These are phyloP conservation scores for Dusona sp. DNA, from an alignment of 2,888 invertebrate genomes.

Conservation along the genomic window DNA sequence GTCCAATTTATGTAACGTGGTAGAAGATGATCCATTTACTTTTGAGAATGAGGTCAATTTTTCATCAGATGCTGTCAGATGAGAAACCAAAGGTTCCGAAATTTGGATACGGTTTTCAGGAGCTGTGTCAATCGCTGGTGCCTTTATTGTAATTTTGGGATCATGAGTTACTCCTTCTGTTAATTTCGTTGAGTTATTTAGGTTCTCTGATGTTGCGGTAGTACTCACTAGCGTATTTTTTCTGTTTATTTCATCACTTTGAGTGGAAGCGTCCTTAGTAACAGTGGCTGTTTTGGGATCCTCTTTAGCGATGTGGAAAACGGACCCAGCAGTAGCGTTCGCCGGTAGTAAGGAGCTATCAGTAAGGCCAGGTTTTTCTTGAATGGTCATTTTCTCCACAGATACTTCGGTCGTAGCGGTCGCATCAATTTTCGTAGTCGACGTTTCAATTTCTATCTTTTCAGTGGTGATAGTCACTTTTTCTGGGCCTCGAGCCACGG, in stretches of 20 bases:
- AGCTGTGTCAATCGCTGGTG: not conserved
- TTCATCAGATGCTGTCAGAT: not conserved
- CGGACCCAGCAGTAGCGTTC: conserved; percentile 3
- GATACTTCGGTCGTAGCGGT: conserved; percentile 4
- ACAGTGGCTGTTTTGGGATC: conserved; percentile 21
- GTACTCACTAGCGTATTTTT: conserved; percentile 29
- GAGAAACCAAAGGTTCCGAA: conserved; percentile 22
- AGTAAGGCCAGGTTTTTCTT: conserved; percentile 1
- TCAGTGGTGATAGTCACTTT: conserved; percentile 15
- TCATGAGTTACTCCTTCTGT: conserved; percentile 6
- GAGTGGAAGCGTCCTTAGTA: conserved; percentile 10
- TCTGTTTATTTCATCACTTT: conserved; percentile 13
- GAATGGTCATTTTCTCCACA: not conserved
- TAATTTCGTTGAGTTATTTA: conserved; percentile 13
- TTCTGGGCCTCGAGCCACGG: not conserved
- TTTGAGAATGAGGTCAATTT: conserved; percentile 23
- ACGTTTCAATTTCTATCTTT: conserved; percentile 27
- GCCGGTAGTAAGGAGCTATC: conserved; percentile 15
- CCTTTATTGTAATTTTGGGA: conserved; percentile 5
- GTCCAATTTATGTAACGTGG: conserved; percentile 25
- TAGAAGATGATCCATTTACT: conserved; percentile 11
- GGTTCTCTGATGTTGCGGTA: conserved; percentile 14
- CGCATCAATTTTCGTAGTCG: conserved; percentile 9
- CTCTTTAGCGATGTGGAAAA: conserved; percentile 4
- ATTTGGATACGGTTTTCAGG: conserved; percentile 47